These are phyloP conservation scores for Eospalax fontanierii DNA, from an alignment of 2,797 vertebrate species.

Conservation along the genomic window DNA sequence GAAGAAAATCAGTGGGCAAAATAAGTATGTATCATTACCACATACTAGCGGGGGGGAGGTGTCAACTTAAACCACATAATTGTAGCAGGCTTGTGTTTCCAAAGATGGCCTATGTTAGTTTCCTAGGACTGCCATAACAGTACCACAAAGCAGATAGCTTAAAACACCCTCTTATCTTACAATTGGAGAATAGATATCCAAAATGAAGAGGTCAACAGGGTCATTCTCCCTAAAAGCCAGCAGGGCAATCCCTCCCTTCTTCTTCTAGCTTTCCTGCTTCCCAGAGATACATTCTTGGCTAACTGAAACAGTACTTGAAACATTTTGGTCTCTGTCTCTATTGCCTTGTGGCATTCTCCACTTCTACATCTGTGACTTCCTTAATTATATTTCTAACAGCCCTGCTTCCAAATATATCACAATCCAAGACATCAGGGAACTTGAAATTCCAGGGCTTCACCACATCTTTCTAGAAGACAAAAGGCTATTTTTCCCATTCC, in stretches of 20 bases:
- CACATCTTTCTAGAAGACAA: background rate
- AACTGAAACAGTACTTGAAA: no score
- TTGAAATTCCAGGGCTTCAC: background rate
- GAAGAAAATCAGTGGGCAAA: background rate
- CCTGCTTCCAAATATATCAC: background rate
- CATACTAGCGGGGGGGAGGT: background rate
- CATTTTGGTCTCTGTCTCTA: no score
- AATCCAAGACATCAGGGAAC: background rate
- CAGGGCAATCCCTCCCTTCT: no score
- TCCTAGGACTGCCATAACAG: background rate
- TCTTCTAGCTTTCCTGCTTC: background rate
- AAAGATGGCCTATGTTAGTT: constrained; percentile 10
- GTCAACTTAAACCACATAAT: background rate
- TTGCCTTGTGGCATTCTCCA: background rate
- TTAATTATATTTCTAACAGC: background rate
- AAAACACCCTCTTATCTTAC: background rate
- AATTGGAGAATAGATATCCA: background rate
- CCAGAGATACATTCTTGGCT: background rate
- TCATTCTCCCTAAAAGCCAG: no score
- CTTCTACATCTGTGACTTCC: no score
- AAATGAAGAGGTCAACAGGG: background rate
- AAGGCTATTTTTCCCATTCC: no score
- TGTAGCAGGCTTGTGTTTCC: background rate
- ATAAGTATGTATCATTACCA: background rate
- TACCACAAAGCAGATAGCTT: background rate